A percentile compares a stretch with the other conserved stretches of the same genome.
These are phyloP conservation scores for Andrena chrysosceles DNA, from an alignment of 2,888 invertebrate species.

Conservation along the genomic window DNA sequence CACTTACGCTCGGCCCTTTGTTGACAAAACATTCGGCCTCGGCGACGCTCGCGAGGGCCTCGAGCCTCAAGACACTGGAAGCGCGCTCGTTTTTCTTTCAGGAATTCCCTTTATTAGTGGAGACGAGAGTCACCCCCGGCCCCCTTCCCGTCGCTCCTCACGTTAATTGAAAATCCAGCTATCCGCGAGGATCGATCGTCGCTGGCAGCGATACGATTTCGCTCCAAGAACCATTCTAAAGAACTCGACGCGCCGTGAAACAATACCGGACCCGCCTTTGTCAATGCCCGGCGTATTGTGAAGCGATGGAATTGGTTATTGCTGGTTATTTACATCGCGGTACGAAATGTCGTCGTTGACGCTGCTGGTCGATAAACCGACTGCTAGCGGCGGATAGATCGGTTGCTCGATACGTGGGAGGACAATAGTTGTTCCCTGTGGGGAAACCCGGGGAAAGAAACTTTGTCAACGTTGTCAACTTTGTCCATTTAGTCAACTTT, in stretches of 20 bases:
- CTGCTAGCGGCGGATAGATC: background rate
- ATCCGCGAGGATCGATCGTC: conserved; percentile 20
- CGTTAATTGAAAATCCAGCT: conserved; percentile 40
- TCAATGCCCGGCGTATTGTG: conserved; percentile 26
- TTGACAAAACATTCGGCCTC: conserved; percentile 19
- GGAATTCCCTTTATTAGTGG: too few relatives aligned
- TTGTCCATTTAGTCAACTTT: too few relatives aligned
- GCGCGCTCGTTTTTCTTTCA: background rate
- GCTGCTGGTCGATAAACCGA: conserved; percentile 10
- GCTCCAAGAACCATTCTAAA: conserved; percentile 23
- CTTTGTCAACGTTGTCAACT: too few relatives aligned
- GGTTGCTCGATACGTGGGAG: background rate
- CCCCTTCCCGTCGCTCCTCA: background rate
- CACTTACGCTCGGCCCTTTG: conserved; percentile 9
- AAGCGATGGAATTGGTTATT: conserved; percentile 29
- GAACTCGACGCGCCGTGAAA: conserved; percentile 18
- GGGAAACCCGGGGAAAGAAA: background rate
- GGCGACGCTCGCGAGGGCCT: background rate
- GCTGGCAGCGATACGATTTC: conserved; percentile 12
- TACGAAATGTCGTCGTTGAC: conserved; percentile 7
- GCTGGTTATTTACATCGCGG: conserved; percentile 22
- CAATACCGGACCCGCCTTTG: conserved; percentile 8
- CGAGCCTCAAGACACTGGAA: too few relatives aligned
- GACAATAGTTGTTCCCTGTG: background rate
- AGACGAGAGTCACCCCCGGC: too few relatives aligned